These are phyloP conservation scores for Diaperis boleti DNA, from an alignment of 2,888 invertebrate species.

Conservation along the genomic window DNA sequence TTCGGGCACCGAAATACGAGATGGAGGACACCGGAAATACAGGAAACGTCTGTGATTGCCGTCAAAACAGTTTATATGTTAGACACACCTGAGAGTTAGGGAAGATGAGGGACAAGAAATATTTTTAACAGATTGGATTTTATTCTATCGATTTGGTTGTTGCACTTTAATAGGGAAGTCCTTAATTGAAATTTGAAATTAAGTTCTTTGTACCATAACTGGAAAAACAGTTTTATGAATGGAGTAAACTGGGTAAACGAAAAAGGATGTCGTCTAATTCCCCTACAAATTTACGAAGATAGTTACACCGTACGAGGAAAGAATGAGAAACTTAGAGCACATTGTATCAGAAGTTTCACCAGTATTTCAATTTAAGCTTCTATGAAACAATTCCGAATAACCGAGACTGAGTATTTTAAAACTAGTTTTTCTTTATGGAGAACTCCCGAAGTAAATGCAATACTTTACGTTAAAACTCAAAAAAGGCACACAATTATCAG, in stretches of 20 bases:
- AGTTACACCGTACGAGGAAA: slow-evolving; percentile 11
- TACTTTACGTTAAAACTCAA: slow-evolving; percentile 6
- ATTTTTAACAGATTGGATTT: slow-evolving; percentile 8
- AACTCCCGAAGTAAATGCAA: slow-evolving; percentile 14
- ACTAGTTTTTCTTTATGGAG: slow-evolving; percentile 10
- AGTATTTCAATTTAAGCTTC: slow-evolving; percentile 31
- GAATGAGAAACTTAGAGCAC: slow-evolving; percentile 8
- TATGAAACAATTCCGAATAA: slow-evolving; percentile 22
- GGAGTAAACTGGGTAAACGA: neutral
- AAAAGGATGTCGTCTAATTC: slow-evolving; percentile 9
- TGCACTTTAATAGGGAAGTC: slow-evolving; percentile 2
- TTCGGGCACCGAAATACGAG: slow-evolving; percentile 24
- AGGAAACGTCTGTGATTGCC: slow-evolving; percentile 41
- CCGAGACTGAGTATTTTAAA: slow-evolving; percentile 5
- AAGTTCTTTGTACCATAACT: neutral
- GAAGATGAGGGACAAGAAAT: slow-evolving; percentile 3
- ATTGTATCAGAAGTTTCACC: slow-evolving; percentile 25
- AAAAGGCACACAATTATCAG: neutral
- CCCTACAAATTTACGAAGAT: slow-evolving; percentile 14
- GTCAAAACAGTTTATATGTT: slow-evolving; percentile 41
- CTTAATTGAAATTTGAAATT: slow-evolving; percentile 13
- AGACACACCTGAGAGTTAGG: slow-evolving; percentile 18
- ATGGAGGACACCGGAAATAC: slow-evolving; percentile 31
- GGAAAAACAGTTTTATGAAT: neutral
- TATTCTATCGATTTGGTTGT: slow-evolving; percentile 5